A percentile compares a stretch with the other conserved stretches of the same genome.
phyloP scores from a whole-genome alignment of 1,140 invertebrate genomes.

The Ceratina calcarata region DNA sequence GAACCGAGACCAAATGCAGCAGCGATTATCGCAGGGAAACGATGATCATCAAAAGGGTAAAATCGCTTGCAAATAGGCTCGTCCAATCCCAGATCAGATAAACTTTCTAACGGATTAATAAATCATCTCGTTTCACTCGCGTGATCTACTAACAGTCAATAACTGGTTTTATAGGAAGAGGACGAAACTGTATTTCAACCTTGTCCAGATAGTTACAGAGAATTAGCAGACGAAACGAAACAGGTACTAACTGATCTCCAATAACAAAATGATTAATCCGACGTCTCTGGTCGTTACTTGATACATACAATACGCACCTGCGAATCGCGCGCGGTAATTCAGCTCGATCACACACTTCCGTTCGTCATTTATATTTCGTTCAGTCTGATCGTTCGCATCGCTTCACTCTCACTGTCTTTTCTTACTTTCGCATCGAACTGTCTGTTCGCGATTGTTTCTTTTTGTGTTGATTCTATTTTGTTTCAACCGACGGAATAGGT shows the following conservation, averaged over 20 bases:
- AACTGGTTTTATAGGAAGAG: constrained; percentile 57
- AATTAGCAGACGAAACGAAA: constrained; percentile 77
- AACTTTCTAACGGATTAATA: not conserved
- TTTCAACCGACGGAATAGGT: constrained; percentile 65
- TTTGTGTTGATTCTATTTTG: constrained; percentile 49
- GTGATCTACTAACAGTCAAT: constrained; percentile 14
- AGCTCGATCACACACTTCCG: not conserved
- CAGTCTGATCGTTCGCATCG: constrained; percentile 1
- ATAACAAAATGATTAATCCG: constrained; percentile 46
- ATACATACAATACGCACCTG: not conserved
- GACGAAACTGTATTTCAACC: constrained; percentile 77
- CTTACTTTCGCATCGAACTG: not conserved
- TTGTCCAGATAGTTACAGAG: constrained; percentile 79
- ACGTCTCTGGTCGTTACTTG: constrained; percentile 16
- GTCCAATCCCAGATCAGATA: not conserved
- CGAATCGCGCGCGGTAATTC: not conserved
- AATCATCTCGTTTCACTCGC: not conserved
- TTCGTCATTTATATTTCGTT: constrained; percentile 7
- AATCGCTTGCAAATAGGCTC: constrained; percentile 32
- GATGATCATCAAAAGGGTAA: constrained; percentile 80
- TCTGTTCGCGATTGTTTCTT: constrained; percentile 1
- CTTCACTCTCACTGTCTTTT: constrained; percentile 4
- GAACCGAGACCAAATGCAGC: constrained; percentile 83
- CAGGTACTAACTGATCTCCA: constrained; percentile 75
- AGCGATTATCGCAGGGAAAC: constrained; percentile 84